Evolutionary conservation across 2,888 invertebrate species (phyloP).

Genomic region (Tricholauxania praeusta): DNA sequence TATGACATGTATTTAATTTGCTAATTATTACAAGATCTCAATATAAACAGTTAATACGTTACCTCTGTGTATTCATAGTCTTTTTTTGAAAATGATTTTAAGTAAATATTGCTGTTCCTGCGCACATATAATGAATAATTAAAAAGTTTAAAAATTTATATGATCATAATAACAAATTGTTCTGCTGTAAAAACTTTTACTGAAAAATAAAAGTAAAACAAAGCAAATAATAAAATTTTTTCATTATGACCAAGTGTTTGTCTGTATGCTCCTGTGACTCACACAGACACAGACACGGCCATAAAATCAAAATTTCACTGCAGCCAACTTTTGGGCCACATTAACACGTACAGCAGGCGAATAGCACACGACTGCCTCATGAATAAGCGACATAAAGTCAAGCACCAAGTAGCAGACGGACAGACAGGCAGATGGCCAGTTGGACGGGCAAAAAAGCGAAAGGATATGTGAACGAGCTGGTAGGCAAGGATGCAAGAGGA

Average conservation of each 20-base stretch:
- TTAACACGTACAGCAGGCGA: conserved; percentile 14
- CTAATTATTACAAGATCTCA: too few relatives aligned
- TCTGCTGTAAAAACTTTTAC: conserved; percentile 37
- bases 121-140: neutral
- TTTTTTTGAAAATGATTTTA: too few relatives aligned
- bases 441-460: neutral
- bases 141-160: conserved; percentile 18
- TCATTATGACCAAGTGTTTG: conserved; percentile 36
- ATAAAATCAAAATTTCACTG: conserved; percentile 28
- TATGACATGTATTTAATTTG: too few relatives aligned
- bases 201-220: neutral
- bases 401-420: neutral
- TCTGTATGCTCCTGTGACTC: conserved; percentile 13
- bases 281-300: conserved; percentile 2
- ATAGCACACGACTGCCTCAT: too few relatives aligned
- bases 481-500: neutral
- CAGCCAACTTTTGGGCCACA: conserved; percentile 21
- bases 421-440: neutral
- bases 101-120: too few relatives aligned
- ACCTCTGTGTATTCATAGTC: too few relatives aligned
- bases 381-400: too few relatives aligned
- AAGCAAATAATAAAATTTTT: conserved; percentile 2
- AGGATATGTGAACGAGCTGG: neutral
- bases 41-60: too few relatives aligned
- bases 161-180: conserved; percentile 31